Conservation (phyloP, 2,888 invertebrate species). For the Andrena dorsata region DNA sequence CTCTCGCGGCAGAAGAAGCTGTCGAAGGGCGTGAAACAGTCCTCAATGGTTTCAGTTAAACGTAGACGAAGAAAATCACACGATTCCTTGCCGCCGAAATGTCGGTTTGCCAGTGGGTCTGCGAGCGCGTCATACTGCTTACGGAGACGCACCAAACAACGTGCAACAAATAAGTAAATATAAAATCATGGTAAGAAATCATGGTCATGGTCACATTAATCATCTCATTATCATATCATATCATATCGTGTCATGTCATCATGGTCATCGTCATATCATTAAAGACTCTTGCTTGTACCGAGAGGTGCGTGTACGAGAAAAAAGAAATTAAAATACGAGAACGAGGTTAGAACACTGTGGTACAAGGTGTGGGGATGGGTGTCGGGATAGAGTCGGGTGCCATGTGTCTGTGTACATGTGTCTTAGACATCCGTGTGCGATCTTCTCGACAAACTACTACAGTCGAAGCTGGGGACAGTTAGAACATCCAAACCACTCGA, state of each 20-base stretch:
- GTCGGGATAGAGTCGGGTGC: constrained; percentile 1
- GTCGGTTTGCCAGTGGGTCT: constrained; percentile 72
- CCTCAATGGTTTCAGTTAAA: background rate
- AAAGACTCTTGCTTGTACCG: constrained; percentile 71
- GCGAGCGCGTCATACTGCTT: constrained; percentile 82
- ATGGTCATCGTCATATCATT: constrained; percentile 78
- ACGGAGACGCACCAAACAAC: constrained; percentile 84
- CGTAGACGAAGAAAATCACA: background rate
- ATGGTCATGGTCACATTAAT: constrained; percentile 82
- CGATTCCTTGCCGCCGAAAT: constrained; percentile 56
- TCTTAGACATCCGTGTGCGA: background rate
- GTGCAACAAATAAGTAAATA: constrained; percentile 84
- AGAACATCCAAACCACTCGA: too few relatives aligned
- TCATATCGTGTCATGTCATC: constrained; percentile 79
- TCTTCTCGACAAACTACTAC: too few relatives aligned
- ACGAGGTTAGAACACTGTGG: constrained; percentile 17
- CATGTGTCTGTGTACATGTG: background rate
- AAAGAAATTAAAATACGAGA: constrained; percentile 47
- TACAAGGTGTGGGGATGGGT: background rate
- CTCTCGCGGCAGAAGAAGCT: background rate
- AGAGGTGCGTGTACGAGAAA: constrained; percentile 71
- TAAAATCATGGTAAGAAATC: constrained; percentile 82
- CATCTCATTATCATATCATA: constrained; percentile 82
- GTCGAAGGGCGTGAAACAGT: background rate
- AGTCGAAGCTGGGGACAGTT: background rate